These are phyloP conservation scores for Philotrypesis tridentata DNA, from an alignment of 1,140 invertebrate species.

Conservation along the genomic window DNA sequence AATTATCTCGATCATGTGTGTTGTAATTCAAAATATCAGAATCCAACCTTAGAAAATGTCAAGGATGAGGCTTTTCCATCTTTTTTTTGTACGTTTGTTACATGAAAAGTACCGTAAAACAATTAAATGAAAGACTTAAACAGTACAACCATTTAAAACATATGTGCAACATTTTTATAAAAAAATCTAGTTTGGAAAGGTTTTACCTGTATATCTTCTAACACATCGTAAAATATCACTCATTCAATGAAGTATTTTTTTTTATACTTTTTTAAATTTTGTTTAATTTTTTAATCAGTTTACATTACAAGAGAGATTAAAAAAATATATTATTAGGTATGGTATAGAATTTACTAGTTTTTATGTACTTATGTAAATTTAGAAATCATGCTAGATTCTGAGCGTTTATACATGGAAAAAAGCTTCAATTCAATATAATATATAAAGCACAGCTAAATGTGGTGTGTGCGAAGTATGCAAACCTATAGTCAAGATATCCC, in stretches of 20 bases:
- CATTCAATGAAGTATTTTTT: slow-evolving; percentile 35
- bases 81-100: background rate
- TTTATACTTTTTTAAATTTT: slow-evolving; percentile 31
- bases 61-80: background rate
- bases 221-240: slow-evolving; percentile 1
- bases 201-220: background rate
- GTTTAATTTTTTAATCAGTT: background rate
- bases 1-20: background rate
- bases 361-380: slow-evolving; percentile 47
- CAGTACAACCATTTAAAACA: slow-evolving; percentile 2
- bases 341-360: background rate
- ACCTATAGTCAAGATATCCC: background rate
- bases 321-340: background rate
- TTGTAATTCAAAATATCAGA: background rate
- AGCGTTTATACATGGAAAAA: background rate
- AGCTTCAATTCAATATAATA: slow-evolving; percentile 5
- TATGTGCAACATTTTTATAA: background rate
- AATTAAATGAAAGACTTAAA: background rate
- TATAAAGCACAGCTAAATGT: background rate
- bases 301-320: background rate
- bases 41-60: slow-evolving; percentile 4
- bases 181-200: background rate
- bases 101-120: background rate
- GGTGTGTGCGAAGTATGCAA: background rate
- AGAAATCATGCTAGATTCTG: background rate